phyloP scores from a whole-genome alignment of 2,113 vertebrate species.

The Corydoras sp. region DNA sequence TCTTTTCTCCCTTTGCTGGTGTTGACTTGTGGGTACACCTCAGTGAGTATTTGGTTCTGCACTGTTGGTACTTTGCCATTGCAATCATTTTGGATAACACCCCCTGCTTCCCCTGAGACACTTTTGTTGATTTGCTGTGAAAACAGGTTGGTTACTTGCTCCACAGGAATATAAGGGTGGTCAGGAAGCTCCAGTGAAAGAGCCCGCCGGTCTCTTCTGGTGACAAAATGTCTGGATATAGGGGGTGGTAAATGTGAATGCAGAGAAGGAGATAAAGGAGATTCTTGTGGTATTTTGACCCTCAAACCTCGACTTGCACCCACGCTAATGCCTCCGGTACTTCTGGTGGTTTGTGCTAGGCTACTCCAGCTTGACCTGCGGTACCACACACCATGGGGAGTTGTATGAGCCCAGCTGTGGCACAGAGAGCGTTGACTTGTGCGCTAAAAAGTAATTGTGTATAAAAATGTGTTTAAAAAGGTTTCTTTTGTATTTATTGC shows the following conservation, averaged over 20 bases:
- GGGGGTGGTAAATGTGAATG: constrained; percentile 52
- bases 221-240: constrained; percentile 56
- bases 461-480: no score
- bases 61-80: constrained; percentile 82
- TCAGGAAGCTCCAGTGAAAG: constrained; percentile 85
- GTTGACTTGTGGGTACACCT: constrained; percentile 91
- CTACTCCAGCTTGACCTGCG: constrained; percentile 94
- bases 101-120: constrained; percentile 48
- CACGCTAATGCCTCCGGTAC: constrained; percentile 56
- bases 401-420: constrained; percentile 74
- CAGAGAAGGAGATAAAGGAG: constrained; percentile 71
- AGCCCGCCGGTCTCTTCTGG: constrained; percentile 74
- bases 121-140: constrained; percentile 59
- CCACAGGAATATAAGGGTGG: constrained; percentile 69
- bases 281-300: constrained; percentile 76
- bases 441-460: constrained; percentile 60
- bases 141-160: constrained; percentile 33
- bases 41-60: constrained; percentile 65
- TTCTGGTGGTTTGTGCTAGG: constrained; percentile 67
- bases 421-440: constrained; percentile 74
- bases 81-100: constrained; percentile 73
- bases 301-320: constrained; percentile 62
- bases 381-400: constrained; percentile 72
- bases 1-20: constrained; percentile 75
- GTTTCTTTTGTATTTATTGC: no score